Conservation (phyloP, 2,113 vertebrate species). For the Dromaius novaehollandiae region DNA sequence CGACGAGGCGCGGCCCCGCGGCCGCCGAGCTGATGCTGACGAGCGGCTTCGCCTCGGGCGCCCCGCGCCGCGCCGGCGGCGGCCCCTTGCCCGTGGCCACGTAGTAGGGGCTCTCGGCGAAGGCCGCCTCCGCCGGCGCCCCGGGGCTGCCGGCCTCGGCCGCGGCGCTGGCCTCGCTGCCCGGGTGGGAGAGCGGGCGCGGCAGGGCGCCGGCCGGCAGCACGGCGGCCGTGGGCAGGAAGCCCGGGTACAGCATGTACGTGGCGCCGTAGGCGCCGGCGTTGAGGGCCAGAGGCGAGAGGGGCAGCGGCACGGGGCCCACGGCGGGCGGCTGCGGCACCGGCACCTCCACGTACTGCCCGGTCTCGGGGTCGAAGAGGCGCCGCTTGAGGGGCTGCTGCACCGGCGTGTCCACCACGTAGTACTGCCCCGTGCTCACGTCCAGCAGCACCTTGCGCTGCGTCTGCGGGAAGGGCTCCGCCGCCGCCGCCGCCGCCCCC, state of each 20-base stretch:
- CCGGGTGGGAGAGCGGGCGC: slow-evolving; percentile 73
- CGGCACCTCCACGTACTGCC: slow-evolving; percentile 94
- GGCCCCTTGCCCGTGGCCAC: slow-evolving; percentile 79
- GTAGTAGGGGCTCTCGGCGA: slow-evolving; percentile 88
- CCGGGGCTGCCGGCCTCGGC: slow-evolving; percentile 1
- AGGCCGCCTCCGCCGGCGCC: slow-evolving; percentile 63
- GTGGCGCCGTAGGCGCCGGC: slow-evolving; percentile 85
- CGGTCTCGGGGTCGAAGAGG: slow-evolving; percentile 93
- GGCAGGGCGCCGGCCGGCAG: slow-evolving; percentile 63
- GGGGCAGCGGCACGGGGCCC: slow-evolving; percentile 66
- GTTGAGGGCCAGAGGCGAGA: slow-evolving; percentile 85
- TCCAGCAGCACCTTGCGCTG: slow-evolving; percentile 95
- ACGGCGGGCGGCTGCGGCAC: slow-evolving; percentile 77
- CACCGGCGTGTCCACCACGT: slow-evolving; percentile 92
- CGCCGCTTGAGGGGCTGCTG: slow-evolving; percentile 84
- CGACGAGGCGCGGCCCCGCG: slow-evolving; percentile 86
- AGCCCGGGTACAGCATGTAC: slow-evolving; percentile 94
- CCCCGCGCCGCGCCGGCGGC: slow-evolving; percentile 18
- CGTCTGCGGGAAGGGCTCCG: slow-evolving; percentile 74
- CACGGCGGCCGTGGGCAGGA: slow-evolving; percentile 74
- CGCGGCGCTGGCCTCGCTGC: slow-evolving; percentile 41
- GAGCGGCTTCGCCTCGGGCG: slow-evolving; percentile 79
- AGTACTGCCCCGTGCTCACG: slow-evolving; percentile 92
- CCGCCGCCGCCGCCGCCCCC: slow-evolving; percentile 48
- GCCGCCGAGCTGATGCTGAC: slow-evolving; percentile 92